Percentiles rank a stretch among this genome's conserved stretches.
These are phyloP conservation scores for Gambusia affinis DNA, from an alignment of 2,113 vertebrate species.

Conservation along the genomic window DNA sequence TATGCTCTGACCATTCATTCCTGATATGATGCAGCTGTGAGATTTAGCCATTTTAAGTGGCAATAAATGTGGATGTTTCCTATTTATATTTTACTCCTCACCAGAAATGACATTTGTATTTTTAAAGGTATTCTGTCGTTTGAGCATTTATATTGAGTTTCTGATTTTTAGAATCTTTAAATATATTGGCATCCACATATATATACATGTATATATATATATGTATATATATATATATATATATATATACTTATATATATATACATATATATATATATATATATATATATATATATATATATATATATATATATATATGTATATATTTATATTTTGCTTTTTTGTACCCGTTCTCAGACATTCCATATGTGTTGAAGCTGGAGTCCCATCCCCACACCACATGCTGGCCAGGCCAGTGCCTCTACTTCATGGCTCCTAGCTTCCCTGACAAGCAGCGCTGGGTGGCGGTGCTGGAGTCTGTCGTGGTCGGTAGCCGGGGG, in stretches of 20 bases:
- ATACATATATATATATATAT: too few relatives aligned
- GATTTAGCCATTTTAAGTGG: neutral
- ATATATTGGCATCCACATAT: neutral
- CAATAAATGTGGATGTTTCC: neutral
- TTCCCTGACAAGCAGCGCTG: conserved; percentile 99
- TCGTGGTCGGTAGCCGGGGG: conserved; percentile 91
- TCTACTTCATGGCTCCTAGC: conserved; percentile 96
- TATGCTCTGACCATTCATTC: neutral
- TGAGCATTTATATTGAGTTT: neutral
- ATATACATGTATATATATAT: too few relatives aligned
- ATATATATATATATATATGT: too few relatives aligned
- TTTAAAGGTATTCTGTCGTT: neutral
- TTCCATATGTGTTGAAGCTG: conserved; percentile 96
- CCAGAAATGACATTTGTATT: neutral
- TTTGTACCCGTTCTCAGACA: conserved; percentile 79
- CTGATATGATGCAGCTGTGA: neutral
- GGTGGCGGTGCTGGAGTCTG: conserved; percentile 95
- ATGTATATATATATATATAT: too few relatives aligned
- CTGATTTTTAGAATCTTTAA: neutral
- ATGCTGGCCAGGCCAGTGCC: conserved; percentile 96
- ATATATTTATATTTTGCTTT: too few relatives aligned
- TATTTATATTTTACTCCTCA: neutral
- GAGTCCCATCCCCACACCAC: conserved; percentile 97
- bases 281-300: too few relatives aligned
- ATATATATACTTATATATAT: too few relatives aligned